These are phyloP conservation scores for Melieria crassipennis DNA, from an alignment of 2,888 invertebrate genomes.

Conservation along the genomic window DNA sequence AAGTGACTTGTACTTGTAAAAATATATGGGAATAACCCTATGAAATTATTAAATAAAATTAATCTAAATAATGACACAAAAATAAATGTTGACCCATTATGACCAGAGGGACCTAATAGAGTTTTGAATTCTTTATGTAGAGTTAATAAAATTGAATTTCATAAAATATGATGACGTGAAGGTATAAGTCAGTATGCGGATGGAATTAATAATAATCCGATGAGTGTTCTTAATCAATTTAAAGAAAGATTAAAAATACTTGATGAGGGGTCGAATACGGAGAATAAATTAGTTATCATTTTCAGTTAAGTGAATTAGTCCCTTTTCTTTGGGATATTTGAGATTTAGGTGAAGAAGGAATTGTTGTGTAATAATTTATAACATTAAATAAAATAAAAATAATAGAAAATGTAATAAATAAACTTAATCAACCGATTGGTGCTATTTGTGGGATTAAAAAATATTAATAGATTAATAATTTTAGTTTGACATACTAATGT, in stretches of 20 bases:
- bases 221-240: constrained; percentile 72
- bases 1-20: constrained; percentile 63
- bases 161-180: constrained; percentile 67
- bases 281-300: constrained; percentile 77
- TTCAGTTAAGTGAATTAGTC: constrained; percentile 66
- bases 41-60: constrained; percentile 74
- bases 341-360: constrained; percentile 55
- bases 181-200: constrained; percentile 69
- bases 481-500: constrained; percentile 76
- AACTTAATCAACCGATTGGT: constrained; percentile 69
- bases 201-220: constrained; percentile 66
- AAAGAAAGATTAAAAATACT: constrained; percentile 68
- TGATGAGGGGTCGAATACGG: constrained; percentile 73
- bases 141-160: constrained; percentile 57
- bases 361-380: constrained; percentile 68
- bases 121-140: constrained; percentile 60
- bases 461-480: constrained; percentile 71
- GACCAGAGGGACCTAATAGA: constrained; percentile 28
- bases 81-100: constrained; percentile 34
- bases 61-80: constrained; percentile 36
- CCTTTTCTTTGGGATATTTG: constrained; percentile 49
- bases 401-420: constrained; percentile 63
- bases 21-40: constrained; percentile 68
- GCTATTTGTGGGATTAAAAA: constrained; percentile 77
- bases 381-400: constrained; percentile 68